Base-by-base conservation (phyloP, 2,797 vertebrate species). In the Remorina albescens region DNA sequence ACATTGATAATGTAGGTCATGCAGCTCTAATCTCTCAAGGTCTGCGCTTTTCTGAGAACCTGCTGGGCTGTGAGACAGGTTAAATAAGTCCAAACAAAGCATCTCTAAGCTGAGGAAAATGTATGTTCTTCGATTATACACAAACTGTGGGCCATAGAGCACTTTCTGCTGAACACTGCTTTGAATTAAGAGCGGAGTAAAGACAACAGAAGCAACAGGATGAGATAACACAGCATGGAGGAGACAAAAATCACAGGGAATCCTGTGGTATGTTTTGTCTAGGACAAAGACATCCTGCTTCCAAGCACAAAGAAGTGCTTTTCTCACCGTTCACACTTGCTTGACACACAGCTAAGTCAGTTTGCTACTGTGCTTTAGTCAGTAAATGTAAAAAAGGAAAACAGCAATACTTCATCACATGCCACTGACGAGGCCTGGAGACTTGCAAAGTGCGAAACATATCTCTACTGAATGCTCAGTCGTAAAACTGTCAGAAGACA, bases 261-360 rank as follows among this genome's bases (percentile, higher is more conserved):
- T 89, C 85, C 90, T 64, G 65, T 76, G 81, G 85, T 82, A 87
- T 90, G 86, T 91, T 91, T 90, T 90, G 86, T 89, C 90, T 89
- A 23, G 76, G 78, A 80, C 66, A 68, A 72, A 87, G 78, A 86
- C 86, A 84, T 92, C 88, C 87, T 91, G 88, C 82, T 87, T 77
- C 74, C 56, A 86, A 83, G 75, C 75, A 71, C 67, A 32, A 41
- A 42, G 34, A 82, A 64, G 49, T n/a, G 2, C 46, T 59, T 76
- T 86, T 86, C 86, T 84, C 81, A 89, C 84, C 84, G 65, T 76
- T 82, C 50, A 58, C 55, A 49, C 54, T 39, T 41, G 46, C 26
- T 59, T 74, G 2, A 67, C 21, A 74, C 71, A 41, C 7, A 1
- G 41, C 32, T 39, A 13, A 72, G 59, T 21, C 34, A 6, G 21